Evolutionary conservation across 2,113 vertebrate genomes (phyloP).

Genomic region (Amblyornis subalaris): DNA sequence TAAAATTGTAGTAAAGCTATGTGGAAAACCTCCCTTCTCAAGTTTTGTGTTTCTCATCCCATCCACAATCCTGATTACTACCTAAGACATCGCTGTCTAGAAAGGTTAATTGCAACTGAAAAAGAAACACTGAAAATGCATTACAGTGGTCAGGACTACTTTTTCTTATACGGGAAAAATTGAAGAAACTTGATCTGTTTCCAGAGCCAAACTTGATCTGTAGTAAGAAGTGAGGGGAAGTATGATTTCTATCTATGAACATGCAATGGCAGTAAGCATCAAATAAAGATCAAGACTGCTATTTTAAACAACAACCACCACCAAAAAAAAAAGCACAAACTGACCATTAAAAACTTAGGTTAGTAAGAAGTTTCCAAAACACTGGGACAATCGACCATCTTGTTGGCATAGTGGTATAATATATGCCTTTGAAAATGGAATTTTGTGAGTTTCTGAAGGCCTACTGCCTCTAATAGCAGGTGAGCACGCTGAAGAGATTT

Average conservation of each 20-base stretch:
- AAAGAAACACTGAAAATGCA: background rate
- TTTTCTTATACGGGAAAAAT: background rate
- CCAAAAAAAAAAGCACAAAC: background rate
- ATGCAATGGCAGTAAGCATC: background rate
- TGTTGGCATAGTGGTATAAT: background rate
- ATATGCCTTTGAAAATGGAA: background rate
- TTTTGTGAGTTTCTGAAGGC: background rate
- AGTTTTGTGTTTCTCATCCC: background rate
- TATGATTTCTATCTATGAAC: background rate
- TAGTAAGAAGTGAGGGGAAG: background rate
- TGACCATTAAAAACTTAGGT: background rate
- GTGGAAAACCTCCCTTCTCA: background rate
- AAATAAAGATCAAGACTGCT: background rate
- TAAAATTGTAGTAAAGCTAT: background rate
- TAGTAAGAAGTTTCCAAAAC: background rate
- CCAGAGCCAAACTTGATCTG: background rate
- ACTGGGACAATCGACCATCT: background rate
- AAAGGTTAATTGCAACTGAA: background rate
- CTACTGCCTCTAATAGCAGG: background rate
- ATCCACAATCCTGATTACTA: background rate
- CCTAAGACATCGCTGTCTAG: accelerated
- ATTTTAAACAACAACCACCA: background rate
- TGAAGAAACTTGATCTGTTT: background rate
- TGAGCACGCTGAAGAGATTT: background rate
- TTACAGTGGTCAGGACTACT: background rate